Conservation (phyloP, 2,888 invertebrate species). For the Ectobius pallidus region DNA sequence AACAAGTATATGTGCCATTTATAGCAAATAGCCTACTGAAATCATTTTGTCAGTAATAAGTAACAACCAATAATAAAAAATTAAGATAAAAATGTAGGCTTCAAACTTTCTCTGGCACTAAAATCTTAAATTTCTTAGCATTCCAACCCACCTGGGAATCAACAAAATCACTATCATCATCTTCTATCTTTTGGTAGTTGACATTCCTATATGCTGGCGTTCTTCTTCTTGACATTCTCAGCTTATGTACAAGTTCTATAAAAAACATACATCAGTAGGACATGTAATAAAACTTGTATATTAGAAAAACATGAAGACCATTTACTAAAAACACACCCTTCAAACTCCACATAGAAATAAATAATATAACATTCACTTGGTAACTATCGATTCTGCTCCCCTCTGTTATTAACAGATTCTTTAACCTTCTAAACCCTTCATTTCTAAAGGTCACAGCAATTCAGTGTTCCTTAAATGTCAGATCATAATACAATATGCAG, state of each 20-base stretch:
- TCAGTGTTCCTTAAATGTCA: neutral
- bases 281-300: neutral
- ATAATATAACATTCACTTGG: neutral
- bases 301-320: neutral
- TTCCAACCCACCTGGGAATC: conserved; percentile 36
- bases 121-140: neutral
- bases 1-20: neutral
- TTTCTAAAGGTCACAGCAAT: neutral
- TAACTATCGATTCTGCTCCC: neutral
- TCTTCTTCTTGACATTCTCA: conserved; percentile 37
- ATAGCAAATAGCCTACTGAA: neutral
- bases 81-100: neutral
- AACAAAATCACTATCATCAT: conserved; percentile 34
- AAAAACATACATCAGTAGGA: neutral
- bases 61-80: neutral
- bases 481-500: too few species aligned
- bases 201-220: conserved; percentile 28
- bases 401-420: neutral
- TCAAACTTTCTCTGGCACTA: neutral
- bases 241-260: neutral
- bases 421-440: too few species aligned
- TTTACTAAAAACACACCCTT: neutral
- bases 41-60: neutral
- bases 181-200: conserved; percentile 34
- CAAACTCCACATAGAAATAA: neutral